phyloP scores from a whole-genome alignment of 2,113 vertebrate species.

The Halcyon senegalensis region DNA sequence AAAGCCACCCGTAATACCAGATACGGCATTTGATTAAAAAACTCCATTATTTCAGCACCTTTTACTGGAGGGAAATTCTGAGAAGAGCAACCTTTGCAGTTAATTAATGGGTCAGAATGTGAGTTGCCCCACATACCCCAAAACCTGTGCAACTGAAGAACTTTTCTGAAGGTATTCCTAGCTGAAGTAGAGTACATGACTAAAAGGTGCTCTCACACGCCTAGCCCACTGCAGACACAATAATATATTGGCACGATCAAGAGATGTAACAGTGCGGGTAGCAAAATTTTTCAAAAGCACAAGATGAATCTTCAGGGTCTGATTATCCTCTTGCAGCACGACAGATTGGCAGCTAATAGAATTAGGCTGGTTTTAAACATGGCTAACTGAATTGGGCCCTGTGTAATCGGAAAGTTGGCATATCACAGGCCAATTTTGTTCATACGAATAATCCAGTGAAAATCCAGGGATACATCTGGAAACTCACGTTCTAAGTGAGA shows the following conservation, averaged over 20 bases:
- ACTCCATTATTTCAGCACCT: not conserved
- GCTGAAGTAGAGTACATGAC: not conserved
- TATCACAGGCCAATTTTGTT: not conserved
- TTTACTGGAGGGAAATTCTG: not conserved
- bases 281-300: not conserved
- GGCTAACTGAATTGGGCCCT: constrained; percentile 34
- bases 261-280: not conserved
- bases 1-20: not conserved
- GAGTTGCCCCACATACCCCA: not conserved
- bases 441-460: not conserved
- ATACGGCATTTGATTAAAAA: not conserved
- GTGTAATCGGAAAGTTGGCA: constrained; percentile 9
- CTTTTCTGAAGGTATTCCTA: not conserved
- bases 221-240: not conserved
- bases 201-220: not conserved
- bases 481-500: not conserved
- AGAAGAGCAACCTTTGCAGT: not conserved
- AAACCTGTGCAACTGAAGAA: not conserved
- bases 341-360: constrained; percentile 33
- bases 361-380: constrained; percentile 23
- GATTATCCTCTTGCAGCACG: constrained; percentile 6
- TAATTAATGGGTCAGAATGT: not conserved
- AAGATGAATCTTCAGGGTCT: not conserved
- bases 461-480: constrained; percentile 29
- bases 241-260: not conserved